Evolutionary conservation across 1,140 invertebrate species (phyloP).

Genomic region (Frieseomelitta varia): DNA sequence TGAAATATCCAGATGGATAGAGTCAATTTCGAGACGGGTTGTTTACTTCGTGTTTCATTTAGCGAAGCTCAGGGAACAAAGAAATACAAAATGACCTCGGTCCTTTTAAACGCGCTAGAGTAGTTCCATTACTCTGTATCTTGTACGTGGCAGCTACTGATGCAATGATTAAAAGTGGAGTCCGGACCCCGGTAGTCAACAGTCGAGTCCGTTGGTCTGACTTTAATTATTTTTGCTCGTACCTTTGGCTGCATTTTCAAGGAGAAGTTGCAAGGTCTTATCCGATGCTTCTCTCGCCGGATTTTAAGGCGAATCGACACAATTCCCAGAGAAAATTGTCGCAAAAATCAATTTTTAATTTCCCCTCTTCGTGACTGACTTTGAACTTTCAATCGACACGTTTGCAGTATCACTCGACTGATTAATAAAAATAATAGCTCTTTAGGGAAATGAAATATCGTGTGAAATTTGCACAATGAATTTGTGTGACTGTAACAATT

Average conservation of each 20-base stretch:
- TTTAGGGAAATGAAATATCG: too few relatives aligned
- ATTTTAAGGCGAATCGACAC: background rate
- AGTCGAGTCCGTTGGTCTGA: background rate
- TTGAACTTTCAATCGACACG: background rate
- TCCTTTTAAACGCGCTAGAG: background rate
- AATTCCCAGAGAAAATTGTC: background rate
- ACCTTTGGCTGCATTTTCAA: slow-evolving; percentile 11
- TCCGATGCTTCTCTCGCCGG: background rate
- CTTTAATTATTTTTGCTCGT: slow-evolving; percentile 30
- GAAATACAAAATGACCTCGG: background rate
- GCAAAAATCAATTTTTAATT: slow-evolving; percentile 22
- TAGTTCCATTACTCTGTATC: background rate
- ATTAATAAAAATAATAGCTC: background rate
- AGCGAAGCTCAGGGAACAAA: background rate
- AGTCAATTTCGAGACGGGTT: background rate
- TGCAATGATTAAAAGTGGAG: slow-evolving; percentile 19
- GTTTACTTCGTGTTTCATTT: background rate
- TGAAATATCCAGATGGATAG: background rate
- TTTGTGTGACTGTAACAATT: too few relatives aligned
- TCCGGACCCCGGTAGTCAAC: background rate
- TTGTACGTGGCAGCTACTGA: background rate
- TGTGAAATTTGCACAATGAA: too few relatives aligned
- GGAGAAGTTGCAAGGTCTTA: background rate
- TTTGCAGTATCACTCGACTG: background rate
- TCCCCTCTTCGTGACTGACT: background rate